A percentile compares a stretch with the other conserved stretches of the same genome.
Evolutionary conservation across 2,888 invertebrate species (phyloP).

Genomic region (Mallateleia sp.): DNA sequence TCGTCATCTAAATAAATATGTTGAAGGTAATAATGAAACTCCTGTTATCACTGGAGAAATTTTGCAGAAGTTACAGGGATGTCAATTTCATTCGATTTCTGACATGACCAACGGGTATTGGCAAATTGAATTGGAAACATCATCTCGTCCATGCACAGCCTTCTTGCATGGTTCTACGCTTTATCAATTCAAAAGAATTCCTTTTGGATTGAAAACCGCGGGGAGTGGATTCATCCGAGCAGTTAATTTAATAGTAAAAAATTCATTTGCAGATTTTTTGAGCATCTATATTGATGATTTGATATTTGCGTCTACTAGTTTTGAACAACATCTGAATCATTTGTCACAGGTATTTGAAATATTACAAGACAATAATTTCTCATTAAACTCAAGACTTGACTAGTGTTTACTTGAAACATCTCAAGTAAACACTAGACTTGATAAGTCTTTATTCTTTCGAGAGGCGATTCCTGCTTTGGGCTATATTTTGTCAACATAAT

Average conservation of each 20-base stretch:
- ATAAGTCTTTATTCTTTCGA: conserved; percentile 79
- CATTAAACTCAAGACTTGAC: too few species aligned
- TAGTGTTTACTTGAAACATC: too few species aligned
- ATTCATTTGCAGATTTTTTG: conserved; percentile 5
- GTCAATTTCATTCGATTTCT: neutral
- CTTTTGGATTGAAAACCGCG: neutral
- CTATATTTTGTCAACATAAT: conserved; percentile 2
- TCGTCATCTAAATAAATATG: neutral
- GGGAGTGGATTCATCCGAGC: neutral
- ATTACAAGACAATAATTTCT: conserved; percentile 75
- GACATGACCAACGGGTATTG: conserved; percentile 7
- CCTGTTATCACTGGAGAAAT: neutral
- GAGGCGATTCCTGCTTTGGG: conserved; percentile 16
- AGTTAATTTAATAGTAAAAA: neutral
- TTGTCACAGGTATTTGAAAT: conserved; percentile 70
- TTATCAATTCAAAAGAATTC: neutral
- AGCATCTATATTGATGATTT: conserved; percentile 9
- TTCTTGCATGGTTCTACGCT: neutral
- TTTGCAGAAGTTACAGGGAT: conserved; percentile 10
- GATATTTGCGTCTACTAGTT: conserved; percentile 15
- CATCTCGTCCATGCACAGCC: neutral
- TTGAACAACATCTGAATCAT: conserved; percentile 77
- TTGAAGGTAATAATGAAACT: neutral
- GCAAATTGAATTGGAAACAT: neutral
- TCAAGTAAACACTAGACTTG: too few species aligned